phyloP scores from a whole-genome alignment of 2,113 vertebrate species.

The Setophaga kirtlandii region DNA sequence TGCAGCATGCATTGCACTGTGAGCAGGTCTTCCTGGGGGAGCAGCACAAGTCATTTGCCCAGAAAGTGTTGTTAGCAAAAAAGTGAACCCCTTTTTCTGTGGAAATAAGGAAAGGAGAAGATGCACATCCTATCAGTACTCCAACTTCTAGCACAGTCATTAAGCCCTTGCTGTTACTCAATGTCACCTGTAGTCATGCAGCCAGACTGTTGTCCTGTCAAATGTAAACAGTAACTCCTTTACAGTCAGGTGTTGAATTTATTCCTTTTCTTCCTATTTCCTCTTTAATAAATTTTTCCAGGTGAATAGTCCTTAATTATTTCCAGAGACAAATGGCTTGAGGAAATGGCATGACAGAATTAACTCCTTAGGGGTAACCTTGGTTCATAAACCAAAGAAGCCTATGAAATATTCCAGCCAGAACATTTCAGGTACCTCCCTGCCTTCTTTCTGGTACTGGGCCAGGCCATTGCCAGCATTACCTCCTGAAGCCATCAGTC shows the following conservation, averaged over 20 bases:
- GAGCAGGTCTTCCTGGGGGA: not conserved
- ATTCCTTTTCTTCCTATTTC: not conserved
- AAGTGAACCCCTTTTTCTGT: not conserved
- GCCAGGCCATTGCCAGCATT: not conserved
- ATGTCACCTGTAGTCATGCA: rapidly evolving
- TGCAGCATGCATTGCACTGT: rapidly evolving
- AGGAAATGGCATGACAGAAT: not conserved
- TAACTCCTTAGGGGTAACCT: not conserved
- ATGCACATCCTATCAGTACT: not conserved
- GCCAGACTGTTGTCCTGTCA: not conserved
- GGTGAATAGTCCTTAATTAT: not conserved
- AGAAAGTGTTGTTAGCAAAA: not conserved
- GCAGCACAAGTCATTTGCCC: not conserved
- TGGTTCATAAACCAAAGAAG: not conserved
- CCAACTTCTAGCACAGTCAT: rapidly evolving
- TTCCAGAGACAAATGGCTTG: not conserved
- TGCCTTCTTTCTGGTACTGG: rapidly evolving
- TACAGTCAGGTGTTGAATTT: not conserved
- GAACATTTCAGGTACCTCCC: not conserved
- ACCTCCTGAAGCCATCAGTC: rapidly evolving
- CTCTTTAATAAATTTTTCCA: not conserved
- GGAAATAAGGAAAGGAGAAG: not conserved
- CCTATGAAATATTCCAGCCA: not conserved
- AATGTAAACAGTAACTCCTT: not conserved
- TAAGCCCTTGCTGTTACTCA: not conserved